Evolutionary conservation across 2,888 invertebrate genomes (phyloP).

Genomic region (Papilio demoleus): DNA sequence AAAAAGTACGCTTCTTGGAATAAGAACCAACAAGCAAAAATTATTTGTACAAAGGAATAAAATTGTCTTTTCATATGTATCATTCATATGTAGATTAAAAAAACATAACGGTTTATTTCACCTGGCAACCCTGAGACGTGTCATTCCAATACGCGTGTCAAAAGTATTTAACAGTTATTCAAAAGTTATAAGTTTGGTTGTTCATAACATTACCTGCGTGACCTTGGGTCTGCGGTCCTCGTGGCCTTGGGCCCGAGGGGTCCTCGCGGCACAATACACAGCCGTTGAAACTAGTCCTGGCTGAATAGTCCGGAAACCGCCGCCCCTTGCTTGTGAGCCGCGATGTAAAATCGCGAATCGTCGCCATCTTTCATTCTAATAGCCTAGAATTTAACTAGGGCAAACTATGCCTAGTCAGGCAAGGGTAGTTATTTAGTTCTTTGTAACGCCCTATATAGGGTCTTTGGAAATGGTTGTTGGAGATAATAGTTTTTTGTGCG

Average conservation of each 20-base stretch:
- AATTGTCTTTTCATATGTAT: not conserved
- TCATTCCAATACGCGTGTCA: slow-evolving; percentile 26
- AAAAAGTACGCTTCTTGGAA: not conserved
- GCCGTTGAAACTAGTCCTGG: slow-evolving; percentile 57
- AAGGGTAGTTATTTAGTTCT: not conserved
- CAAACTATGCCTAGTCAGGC: slow-evolving; percentile 8
- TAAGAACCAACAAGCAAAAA: not conserved
- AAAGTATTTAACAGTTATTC: slow-evolving; percentile 43
- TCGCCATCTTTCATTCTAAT: slow-evolving; percentile 6
- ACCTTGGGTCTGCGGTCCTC: slow-evolving; percentile 48
- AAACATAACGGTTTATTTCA: slow-evolving; percentile 27
- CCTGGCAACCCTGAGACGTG: slow-evolving; percentile 21
- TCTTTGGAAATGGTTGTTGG: not conserved
- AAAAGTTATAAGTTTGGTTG: slow-evolving; percentile 38
- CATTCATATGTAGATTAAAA: slow-evolving; percentile 19
- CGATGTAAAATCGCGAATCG: slow-evolving; percentile 44
- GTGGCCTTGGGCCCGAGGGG: slow-evolving; percentile 51
- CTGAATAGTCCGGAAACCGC: slow-evolving; percentile 56
- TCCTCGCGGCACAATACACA: slow-evolving; percentile 46
- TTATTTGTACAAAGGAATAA: not conserved
- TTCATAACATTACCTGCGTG: slow-evolving; percentile 47
- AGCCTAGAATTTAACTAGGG: slow-evolving; percentile 29
- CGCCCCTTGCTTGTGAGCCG: slow-evolving; percentile 46
- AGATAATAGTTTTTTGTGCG: slow-evolving; percentile 5
- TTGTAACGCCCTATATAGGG: slow-evolving; percentile 8